Evolutionary conservation across 2,888 invertebrate species (phyloP).

Genomic region (Trilocha varians): DNA sequence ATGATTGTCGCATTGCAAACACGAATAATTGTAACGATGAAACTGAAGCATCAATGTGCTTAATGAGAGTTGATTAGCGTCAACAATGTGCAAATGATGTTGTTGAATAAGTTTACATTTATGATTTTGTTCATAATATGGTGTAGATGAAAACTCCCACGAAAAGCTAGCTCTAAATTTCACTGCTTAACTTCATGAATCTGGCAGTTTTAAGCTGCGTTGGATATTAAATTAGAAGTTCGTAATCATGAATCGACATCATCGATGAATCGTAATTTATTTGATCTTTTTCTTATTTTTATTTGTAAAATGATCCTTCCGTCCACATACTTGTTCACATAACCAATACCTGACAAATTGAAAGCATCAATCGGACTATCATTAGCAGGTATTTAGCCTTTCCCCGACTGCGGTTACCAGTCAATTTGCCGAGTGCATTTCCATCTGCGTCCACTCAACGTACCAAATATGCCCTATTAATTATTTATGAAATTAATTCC

Average conservation of each 20-base stretch:
- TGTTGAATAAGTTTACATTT: conserved; percentile 16
- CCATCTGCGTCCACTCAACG: conserved; percentile 54
- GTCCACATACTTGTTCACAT: conserved; percentile 10
- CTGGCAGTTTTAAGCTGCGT: no score
- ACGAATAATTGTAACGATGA: conserved; percentile 43
- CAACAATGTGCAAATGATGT: conserved; percentile 34
- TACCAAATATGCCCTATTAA: conserved; percentile 58
- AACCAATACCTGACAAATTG: conserved; percentile 17
- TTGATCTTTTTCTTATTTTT: no score
- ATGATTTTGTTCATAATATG: no score
- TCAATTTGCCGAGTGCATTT: conserved; percentile 70
- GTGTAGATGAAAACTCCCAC: no score
- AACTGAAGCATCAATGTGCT: conserved; percentile 47
- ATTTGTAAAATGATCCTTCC: no score
- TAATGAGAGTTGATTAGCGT: conserved; percentile 57
- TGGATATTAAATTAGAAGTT: conserved; percentile 15
- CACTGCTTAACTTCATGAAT: no score
- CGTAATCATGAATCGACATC: no score
- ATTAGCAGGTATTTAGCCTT: conserved; percentile 70
- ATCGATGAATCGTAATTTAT: no score
- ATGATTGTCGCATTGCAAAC: conserved; percentile 32
- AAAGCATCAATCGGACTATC: conserved; percentile 54
- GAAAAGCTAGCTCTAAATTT: no score
- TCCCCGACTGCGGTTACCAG: conserved; percentile 65
- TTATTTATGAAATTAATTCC: conserved; percentile 68